Evolutionary conservation across 2,113 vertebrate species (phyloP), one percentile per base, ranked within the genome.

Genomic region (Hylia prasina): DNA sequence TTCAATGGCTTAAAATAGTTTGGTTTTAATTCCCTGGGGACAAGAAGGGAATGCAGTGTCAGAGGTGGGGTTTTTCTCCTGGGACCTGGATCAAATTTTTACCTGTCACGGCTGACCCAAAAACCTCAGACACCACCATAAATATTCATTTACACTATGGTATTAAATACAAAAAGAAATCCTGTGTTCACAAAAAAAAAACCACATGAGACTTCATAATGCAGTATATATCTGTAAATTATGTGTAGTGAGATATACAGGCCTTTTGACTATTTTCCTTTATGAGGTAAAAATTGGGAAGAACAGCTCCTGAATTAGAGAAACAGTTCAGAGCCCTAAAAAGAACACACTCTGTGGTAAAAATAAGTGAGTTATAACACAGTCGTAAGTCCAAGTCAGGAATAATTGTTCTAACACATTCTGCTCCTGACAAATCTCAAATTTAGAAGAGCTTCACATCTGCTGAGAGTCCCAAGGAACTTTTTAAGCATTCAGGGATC

Each of bases 401-500:
- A 94, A 68, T 84, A 91, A 82, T 63, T 70, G 78, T 66, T 85
- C 54, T 54, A 70, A 58, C 2, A 12, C 71, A 48, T 86, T 95
- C 82, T 86, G 79, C 42, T 80, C 86, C 71, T 87, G 79, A 88
- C 58, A 93, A 60, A 60, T 35, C 56, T 86, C 75, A 56, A 13
- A 78, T 83, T 86, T 58, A 90, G 66, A 65, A 93, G 58, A 69
- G 48, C 68, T 86, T 93, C 53, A 22, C 37, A 87, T 89, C 79
- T 65, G 47, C 88, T 83, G 66, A 81, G 63, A 79, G 85, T 64
- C 76, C 54, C 53, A 66, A 87, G 39, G 44, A 95, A 87, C 92
- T 81, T 78, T 77, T 77, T 22, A 88, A 86, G 85, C 82, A 81
- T 88, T 93, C 82, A 68, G 57, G 40, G 64, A 93, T 90, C 92